Base-by-base conservation (phyloP, 2,113 vertebrate species). In the Pavo muticus region DNA sequence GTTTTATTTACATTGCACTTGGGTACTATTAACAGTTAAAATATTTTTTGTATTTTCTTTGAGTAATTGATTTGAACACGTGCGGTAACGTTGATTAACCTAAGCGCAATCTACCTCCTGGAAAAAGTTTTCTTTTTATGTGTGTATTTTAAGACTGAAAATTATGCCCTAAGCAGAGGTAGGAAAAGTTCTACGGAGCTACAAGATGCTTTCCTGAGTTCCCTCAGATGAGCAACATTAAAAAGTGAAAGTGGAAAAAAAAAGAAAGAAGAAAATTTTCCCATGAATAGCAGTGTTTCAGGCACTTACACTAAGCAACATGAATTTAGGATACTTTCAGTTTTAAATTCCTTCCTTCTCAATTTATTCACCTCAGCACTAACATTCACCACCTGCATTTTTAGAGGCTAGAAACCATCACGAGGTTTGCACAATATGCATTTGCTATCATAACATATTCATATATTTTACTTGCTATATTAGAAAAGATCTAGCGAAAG, bases 1-100 rank as follows among this genome's bases (percentile, higher is more conserved):
- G 9, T 47, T 77, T 95, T 89, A 84, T 94, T 97, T 93, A 87
- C 37, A 67, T 42, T 59, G 27, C 56, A 87, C 44, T 86, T 75
- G 67, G 25, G 18, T 88, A 60, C 35, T 72, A 64, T 6, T 60
- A 83, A 76, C 19, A 60, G 75, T 80, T 80, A 35, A 52, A 48
- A 80, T 27, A 3, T 29, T 44, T 63, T 86, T 54, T 83, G 3
- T 12, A 42, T 84, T 93, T 84, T 57, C 79, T 77, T 37, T 6
- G 7, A 47, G 14, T 59, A 80, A 88, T 14, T 68, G 29, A 85
- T 64, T 80, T 47, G 60, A 90, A 48, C 19, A 54, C 2, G 6
- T 2, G 1, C 39, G 68, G 50, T 25, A 90, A 54, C 14, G 52
- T 3, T 3, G 5, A 87, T 89, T 82, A 78, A 75, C 69, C 23